Conservation (phyloP, 1,140 invertebrate genomes). For the Gonioctena quinquepunctata region DNA sequence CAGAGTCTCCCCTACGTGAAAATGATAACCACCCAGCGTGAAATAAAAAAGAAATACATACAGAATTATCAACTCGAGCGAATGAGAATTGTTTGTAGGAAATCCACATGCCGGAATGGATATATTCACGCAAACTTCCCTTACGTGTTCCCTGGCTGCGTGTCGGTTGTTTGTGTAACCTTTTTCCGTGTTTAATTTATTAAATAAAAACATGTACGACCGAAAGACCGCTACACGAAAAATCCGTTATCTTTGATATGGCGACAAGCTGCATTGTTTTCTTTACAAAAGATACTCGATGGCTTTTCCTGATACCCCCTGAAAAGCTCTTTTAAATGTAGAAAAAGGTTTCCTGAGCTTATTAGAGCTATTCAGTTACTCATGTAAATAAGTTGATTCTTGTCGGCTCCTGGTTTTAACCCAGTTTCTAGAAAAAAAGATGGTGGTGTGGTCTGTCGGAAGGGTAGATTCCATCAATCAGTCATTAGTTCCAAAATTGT, state of each 20-base stretch:
- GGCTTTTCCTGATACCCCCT: background rate
- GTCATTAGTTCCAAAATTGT: no score
- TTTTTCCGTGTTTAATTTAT: background rate
- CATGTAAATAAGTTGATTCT: no score
- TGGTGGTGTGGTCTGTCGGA: no score
- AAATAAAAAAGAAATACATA: background rate
- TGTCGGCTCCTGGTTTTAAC: no score
- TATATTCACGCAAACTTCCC: background rate
- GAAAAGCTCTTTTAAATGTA: no score
- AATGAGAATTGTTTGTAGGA: background rate
- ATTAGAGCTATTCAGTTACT: no score
- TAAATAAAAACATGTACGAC: background rate
- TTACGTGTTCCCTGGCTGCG: background rate
- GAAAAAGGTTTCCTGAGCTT: no score
- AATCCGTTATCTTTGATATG: background rate
- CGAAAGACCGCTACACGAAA: background rate
- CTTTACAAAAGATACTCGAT: background rate
- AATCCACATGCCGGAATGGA: background rate
- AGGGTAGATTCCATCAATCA: no score
- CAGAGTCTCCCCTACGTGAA: no score
- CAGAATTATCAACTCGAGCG: background rate
- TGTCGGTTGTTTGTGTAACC: background rate
- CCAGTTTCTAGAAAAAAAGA: no score
- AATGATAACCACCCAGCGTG: no score
- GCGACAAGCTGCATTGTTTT: background rate